Conservation (phyloP, 1,140 invertebrate genomes). For the Anastrepha ludens region DNA sequence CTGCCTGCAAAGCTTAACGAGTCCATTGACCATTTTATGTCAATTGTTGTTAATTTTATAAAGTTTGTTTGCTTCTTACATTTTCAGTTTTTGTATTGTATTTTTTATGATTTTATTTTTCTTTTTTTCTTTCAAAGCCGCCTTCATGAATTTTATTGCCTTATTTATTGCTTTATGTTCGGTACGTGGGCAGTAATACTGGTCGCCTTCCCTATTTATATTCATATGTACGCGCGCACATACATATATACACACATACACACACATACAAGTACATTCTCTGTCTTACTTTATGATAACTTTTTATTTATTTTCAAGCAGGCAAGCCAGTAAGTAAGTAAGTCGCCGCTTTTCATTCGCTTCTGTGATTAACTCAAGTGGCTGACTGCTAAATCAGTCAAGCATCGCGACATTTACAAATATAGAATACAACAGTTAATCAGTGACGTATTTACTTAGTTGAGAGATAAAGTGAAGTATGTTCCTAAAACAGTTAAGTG, state of each 20-base stretch:
- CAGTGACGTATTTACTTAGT: conserved; percentile 49
- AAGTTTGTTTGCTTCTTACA: background rate
- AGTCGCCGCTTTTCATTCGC: conserved; percentile 33
- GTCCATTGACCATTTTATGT: conserved; percentile 50
- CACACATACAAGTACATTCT: too few species aligned
- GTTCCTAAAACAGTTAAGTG: too few species aligned
- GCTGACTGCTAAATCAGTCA: conserved; percentile 50
- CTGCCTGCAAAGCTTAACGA: conserved; percentile 39
- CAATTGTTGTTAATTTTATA: conserved; percentile 50
- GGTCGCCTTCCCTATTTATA: background rate
- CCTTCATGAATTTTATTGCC: conserved; percentile 48
- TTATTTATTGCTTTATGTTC: conserved; percentile 46
- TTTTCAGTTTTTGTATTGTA: background rate
- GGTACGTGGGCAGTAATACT: background rate
- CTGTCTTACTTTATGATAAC: conserved; percentile 16
- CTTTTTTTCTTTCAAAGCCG: background rate
- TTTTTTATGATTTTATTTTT: background rate
- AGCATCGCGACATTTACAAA: conserved; percentile 46
- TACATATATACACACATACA: background rate
- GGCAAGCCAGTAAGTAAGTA: background rate
- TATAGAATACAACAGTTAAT: conserved; percentile 36
- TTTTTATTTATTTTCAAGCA: background rate
- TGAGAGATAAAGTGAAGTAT: background rate
- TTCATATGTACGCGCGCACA: background rate
- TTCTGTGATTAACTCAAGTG: conserved; percentile 44